These are phyloP conservation scores for Tupiocoris notatus DNA, from an alignment of 2,888 invertebrate species.

Conservation along the genomic window DNA sequence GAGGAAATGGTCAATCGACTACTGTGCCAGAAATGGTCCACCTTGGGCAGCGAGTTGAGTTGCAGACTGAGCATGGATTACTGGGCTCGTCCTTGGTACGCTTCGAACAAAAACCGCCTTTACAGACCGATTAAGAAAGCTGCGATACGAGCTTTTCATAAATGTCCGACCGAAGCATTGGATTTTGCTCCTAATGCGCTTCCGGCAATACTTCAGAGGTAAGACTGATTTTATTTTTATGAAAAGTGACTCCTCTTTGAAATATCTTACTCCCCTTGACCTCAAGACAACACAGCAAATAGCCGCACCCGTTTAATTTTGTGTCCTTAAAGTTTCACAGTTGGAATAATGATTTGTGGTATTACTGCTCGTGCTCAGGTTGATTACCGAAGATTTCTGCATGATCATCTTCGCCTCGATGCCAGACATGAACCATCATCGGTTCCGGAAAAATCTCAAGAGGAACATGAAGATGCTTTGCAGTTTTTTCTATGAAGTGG, in stretches of 20 bases:
- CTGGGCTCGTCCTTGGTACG: conserved; percentile 36
- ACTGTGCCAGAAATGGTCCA: conserved; percentile 33
- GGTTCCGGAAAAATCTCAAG: conserved; percentile 31
- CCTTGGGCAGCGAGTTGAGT: conserved; percentile 16
- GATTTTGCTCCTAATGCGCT: conserved; percentile 37
- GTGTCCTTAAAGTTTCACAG: no score
- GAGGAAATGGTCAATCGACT: conserved; percentile 40
- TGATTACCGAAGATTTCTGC: conserved; percentile 22
- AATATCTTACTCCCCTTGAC: no score
- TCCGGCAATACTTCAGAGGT: conserved; percentile 29
- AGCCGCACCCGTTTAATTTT: no score
- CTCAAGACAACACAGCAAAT: no score
- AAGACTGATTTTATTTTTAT: no score
- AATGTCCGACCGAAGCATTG: conserved; percentile 31
- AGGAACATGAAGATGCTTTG: conserved; percentile 33
- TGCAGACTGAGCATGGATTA: conserved; percentile 40
- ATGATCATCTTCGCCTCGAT: conserved; percentile 36
- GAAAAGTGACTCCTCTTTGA: no score
- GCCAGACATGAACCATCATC: conserved; percentile 32
- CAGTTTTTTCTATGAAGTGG: conserved; percentile 21
- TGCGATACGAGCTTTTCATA: conserved; percentile 16
- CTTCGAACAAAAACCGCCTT: conserved; percentile 24
- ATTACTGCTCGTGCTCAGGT: no score
- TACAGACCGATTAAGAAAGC: conserved; percentile 30
- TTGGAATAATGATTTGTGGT: no score